Percentiles rank a stretch among this genome's conserved stretches.
These are phyloP conservation scores for Brachyhypopomus occidentalis DNA, from an alignment of 2,113 vertebrate genomes.

Conservation along the genomic window DNA sequence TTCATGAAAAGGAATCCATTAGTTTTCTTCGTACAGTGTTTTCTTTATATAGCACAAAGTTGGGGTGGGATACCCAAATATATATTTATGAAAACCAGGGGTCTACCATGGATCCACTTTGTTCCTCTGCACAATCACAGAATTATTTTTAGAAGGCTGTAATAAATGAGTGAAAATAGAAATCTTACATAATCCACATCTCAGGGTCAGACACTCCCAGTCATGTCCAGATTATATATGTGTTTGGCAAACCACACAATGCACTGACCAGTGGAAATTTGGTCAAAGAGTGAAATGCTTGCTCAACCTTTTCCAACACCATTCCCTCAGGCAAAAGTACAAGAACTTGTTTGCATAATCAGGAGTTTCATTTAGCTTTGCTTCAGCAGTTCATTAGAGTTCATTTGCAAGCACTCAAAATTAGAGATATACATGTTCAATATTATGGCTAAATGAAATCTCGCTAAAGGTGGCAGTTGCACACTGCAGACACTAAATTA, in stretches of 20 bases:
- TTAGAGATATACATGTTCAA: not conserved
- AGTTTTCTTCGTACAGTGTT: not conserved
- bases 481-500: conserved; percentile 42
- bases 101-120: not conserved
- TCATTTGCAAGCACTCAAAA: conserved; percentile 15
- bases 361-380: not conserved
- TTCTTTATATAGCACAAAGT: not conserved
- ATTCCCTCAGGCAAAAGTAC: not conserved
- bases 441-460: conserved; percentile 8
- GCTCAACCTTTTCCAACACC: not conserved
- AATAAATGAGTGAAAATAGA: not conserved
- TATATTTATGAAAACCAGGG: not conserved
- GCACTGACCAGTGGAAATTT: not conserved
- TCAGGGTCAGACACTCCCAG: not conserved
- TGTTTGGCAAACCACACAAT: not conserved
- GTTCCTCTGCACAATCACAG: not conserved
- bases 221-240: not conserved
- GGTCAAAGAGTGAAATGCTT: not conserved
- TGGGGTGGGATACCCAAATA: not conserved
- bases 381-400: not conserved
- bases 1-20: not conserved
- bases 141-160: not conserved
- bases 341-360: not conserved
- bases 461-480: conserved; percentile 9
- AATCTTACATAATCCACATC: not conserved